Evolutionary conservation across 1,140 invertebrate genomes (phyloP).

Genomic region (Drosophila eugracilis): DNA sequence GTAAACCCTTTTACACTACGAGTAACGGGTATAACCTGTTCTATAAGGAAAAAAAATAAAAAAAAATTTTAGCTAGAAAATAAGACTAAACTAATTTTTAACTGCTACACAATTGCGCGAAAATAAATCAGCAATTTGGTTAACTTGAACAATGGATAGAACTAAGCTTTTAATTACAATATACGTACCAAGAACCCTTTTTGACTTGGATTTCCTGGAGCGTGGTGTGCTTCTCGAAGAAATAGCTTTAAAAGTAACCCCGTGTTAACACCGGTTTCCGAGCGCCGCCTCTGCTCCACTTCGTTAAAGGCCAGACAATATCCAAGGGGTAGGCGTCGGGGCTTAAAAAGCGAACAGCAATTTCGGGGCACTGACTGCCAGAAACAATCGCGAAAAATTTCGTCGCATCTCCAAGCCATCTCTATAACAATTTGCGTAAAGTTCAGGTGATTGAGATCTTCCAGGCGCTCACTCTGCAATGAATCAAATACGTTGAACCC

Average conservation of each 20-base stretch:
- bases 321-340: conserved; percentile 41
- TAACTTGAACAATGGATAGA: no score
- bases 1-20: no score
- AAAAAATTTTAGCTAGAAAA: no score
- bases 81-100: no score
- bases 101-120: no score
- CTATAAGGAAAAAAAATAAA: no score
- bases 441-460: conserved; percentile 63
- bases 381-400: conserved; percentile 46
- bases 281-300: conserved; percentile 34
- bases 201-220: conserved; percentile 33
- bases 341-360: conserved; percentile 67
- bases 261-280: conserved; percentile 22
- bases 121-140: no score
- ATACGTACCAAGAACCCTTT: conserved; percentile 67
- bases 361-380: conserved; percentile 46
- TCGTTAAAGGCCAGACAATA: conserved; percentile 68
- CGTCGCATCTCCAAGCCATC: conserved; percentile 73
- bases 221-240: conserved; percentile 38
- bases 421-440: conserved; percentile 62
- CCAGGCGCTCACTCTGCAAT: conserved; percentile 13
- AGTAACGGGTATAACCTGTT: no score
- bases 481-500: conserved; percentile 53
- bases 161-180: no score
- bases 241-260: conserved; percentile 38